Evolutionary conservation across 2,797 vertebrate genomes (phyloP), one percentile per base, ranked within the genome.

Genomic region (Ceryle rudis): DNA sequence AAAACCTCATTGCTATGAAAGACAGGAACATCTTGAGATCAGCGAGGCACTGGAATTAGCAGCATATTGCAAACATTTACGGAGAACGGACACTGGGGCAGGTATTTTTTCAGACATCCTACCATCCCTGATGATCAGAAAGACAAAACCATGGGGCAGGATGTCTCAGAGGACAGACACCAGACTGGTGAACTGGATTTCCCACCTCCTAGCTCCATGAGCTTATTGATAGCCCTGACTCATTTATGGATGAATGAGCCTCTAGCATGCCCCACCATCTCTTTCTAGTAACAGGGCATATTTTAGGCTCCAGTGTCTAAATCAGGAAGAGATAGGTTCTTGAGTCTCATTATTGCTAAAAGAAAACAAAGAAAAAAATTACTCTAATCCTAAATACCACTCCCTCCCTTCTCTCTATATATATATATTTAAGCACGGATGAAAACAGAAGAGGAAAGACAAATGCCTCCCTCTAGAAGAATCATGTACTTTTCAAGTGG

Each of bases 1-100:
- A 86, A 91, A 93, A 72, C 19, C 66, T 95, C 44, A 93, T 77
- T 81, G 77, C 73, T 69, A 39, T n/a, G 65, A 79, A 93, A 93
- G 80, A 84, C 51, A 73, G 42, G 46, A 94, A 93, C 67, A 84
- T 81, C 44, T 70, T 88, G 78, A 88, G 69, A 92, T 86, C 51
- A 93, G 54, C 35, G 21, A 86, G 70, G 54, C 80, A 75, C 28
- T 51, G 33, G 65, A 88, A 75, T 78, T 81, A 71, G 14, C 70
- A 85, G 35, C 47, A 84, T 57, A 41, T 31, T 89, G 31, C 35
- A 89, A 74, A 33, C 49, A 85, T 54, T 84, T 47, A 81, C 69
- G 65, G 70, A 75, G 51, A 84, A 3, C 2, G 28, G 44, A 55
- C 16, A 57, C 6, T 11, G 18, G 11, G 31, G 26, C 19, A 85